A percentile compares a stretch with the other conserved stretches of the same genome.
phyloP scores from a whole-genome alignment of 2,797 vertebrate genomes.

The Miichthys miiuy region DNA sequence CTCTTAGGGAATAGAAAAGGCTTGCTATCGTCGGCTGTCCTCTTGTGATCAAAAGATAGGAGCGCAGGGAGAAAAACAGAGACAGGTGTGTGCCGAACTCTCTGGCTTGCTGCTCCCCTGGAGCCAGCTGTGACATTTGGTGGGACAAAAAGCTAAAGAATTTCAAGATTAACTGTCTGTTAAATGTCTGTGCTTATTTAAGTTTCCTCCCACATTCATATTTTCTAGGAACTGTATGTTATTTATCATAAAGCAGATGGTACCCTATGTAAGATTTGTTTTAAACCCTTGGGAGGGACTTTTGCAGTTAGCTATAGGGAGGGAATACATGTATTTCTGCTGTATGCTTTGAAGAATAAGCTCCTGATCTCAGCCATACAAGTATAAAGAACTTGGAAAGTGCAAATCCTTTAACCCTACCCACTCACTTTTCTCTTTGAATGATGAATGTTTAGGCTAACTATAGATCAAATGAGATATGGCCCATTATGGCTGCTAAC shows the following conservation, averaged over 20 bases:
- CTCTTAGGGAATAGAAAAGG: slow-evolving; percentile 55
- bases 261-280: not conserved
- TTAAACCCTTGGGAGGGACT: slow-evolving; percentile 2
- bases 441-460: slow-evolving; percentile 12
- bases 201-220: slow-evolving; percentile 28
- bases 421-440: slow-evolving; percentile 23
- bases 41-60: slow-evolving; percentile 67
- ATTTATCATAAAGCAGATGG: slow-evolving; percentile 20
- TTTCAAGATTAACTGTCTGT: slow-evolving; percentile 70
- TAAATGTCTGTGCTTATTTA: slow-evolving; percentile 50
- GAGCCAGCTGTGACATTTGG: slow-evolving; percentile 73
- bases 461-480: slow-evolving; percentile 45
- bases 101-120: slow-evolving; percentile 50
- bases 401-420: slow-evolving; percentile 35
- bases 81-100: slow-evolving; percentile 76
- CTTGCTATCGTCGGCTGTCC: slow-evolving; percentile 39
- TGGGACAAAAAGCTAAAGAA: slow-evolving; percentile 62
- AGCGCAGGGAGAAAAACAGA: slow-evolving; percentile 52
- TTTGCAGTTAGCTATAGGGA: slow-evolving; percentile 28
- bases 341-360: slow-evolving; percentile 41
- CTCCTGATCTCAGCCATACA: slow-evolving; percentile 9
- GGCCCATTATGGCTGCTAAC: slow-evolving; percentile 6
- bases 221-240: slow-evolving; percentile 14
- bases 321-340: slow-evolving; percentile 19
- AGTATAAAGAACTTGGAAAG: slow-evolving; percentile 42